Percentiles rank a stretch among this genome's conserved stretches.
phyloP scores from a whole-genome alignment of 2,113 vertebrate species.

The Dolichallabes microphthalmus region DNA sequence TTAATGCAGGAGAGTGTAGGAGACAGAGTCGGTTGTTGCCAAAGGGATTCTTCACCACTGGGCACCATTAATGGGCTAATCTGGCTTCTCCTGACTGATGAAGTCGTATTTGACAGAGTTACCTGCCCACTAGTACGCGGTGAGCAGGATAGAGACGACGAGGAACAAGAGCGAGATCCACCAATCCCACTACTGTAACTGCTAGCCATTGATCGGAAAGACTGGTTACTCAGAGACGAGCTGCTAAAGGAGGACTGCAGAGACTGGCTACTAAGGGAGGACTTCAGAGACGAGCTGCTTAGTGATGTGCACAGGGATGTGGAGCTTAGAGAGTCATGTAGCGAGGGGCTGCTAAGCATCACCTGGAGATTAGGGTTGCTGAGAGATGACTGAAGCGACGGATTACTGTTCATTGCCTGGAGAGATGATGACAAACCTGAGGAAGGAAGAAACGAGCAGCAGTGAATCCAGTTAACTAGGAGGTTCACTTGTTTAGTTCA shows the following conservation, averaged over 20 bases:
- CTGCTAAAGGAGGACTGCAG: constrained; percentile 79
- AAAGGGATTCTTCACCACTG: constrained; percentile 73
- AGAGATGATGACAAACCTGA: constrained; percentile 73
- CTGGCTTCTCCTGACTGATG: constrained; percentile 77
- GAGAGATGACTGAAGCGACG: constrained; percentile 74
- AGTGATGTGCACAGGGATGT: constrained; percentile 77
- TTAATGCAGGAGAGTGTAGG: constrained; percentile 83
- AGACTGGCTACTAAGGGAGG: constrained; percentile 65
- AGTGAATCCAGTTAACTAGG: not conserved
- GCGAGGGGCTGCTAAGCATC: constrained; percentile 71
- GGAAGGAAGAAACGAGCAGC: constrained; percentile 61
- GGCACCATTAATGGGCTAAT: constrained; percentile 82
- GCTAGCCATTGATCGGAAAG: constrained; percentile 75
- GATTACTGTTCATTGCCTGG: constrained; percentile 71
- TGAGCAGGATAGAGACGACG: constrained; percentile 61
- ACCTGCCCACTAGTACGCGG: constrained; percentile 44
- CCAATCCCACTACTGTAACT: constrained; percentile 63
- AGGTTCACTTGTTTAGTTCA: not conserved
- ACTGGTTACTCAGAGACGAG: constrained; percentile 77
- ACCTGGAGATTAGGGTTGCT: constrained; percentile 81
- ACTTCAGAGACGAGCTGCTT: constrained; percentile 79
- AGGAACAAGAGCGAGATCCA: constrained; percentile 71
- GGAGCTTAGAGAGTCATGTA: constrained; percentile 76
- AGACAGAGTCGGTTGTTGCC: constrained; percentile 77
- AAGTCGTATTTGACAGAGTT: constrained; percentile 56